Percentiles rank a stretch among this genome's conserved stretches.
Evolutionary conservation across 2,888 invertebrate genomes (phyloP).

Genomic region (Digitonthophagus gazella): DNA sequence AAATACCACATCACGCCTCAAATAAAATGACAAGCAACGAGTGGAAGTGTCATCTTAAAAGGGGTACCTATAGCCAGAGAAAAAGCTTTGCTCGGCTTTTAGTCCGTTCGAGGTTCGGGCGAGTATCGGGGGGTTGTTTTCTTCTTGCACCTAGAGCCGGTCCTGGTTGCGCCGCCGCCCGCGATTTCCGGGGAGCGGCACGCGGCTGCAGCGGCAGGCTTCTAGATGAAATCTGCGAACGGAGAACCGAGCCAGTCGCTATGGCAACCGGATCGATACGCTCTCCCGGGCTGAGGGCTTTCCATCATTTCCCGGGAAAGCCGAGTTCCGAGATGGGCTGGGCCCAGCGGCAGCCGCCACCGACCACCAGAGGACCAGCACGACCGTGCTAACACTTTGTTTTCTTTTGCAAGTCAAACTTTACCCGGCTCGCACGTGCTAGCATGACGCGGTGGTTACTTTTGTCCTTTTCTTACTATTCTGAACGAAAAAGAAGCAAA

Average conservation of each 20-base stretch:
- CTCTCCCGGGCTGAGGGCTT: conserved; percentile 25
- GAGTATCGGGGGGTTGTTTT: background rate
- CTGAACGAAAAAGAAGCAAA: background rate
- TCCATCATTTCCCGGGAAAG: conserved; percentile 29
- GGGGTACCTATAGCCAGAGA: too few species aligned
- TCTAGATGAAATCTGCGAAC: background rate
- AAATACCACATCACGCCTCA: background rate
- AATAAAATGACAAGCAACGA: background rate
- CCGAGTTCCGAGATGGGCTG: conserved; percentile 12
- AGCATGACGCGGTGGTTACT: background rate
- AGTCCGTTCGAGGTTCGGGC: too few species aligned
- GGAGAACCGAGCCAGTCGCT: conserved; percentile 13
- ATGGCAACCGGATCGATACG: conserved; percentile 29
- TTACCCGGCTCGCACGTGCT: background rate
- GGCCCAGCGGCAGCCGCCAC: background rate
- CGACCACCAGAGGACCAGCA: background rate
- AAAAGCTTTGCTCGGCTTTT: background rate
- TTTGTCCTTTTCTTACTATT: background rate
- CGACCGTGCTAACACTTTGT: background rate
- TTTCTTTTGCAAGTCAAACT: background rate
- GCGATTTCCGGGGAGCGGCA: background rate
- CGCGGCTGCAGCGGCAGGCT: background rate
- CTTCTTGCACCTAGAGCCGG: background rate
- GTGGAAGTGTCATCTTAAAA: background rate
- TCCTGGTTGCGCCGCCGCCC: background rate